Evolutionary conservation across 2,113 vertebrate species (phyloP).

Genomic region (Ophthalmolycus amberensis): DNA sequence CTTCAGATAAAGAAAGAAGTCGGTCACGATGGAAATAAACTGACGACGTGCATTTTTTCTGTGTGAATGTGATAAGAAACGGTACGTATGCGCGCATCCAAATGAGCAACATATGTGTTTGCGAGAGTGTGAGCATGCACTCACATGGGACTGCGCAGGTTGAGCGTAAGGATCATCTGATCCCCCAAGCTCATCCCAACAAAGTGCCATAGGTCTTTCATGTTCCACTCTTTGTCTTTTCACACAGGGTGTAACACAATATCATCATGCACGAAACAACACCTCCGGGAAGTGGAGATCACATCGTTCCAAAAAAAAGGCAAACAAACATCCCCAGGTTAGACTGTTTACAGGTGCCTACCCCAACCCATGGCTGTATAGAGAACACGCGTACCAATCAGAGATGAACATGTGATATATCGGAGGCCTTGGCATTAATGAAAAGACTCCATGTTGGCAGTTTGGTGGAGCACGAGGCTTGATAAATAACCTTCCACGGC

Average conservation of each 20-base stretch:
- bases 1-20: slow-evolving; percentile 14
- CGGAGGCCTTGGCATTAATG: slow-evolving; percentile 66
- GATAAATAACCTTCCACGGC: slow-evolving; percentile 63
- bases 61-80: not conserved
- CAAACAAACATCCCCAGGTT: slow-evolving; percentile 78
- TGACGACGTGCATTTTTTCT: not conserved
- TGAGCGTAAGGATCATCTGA: slow-evolving; percentile 74
- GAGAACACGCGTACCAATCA: slow-evolving; percentile 59
- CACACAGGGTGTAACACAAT: slow-evolving; percentile 80
- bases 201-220: slow-evolving; percentile 82
- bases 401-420: slow-evolving; percentile 71
- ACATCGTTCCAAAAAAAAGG: slow-evolving; percentile 75
- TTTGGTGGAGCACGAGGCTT: slow-evolving; percentile 48
- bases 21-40: not conserved
- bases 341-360: slow-evolving; percentile 77
- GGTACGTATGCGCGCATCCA: slow-evolving; percentile 16
- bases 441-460: slow-evolving; percentile 54
- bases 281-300: slow-evolving; percentile 77
- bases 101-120: slow-evolving; percentile 35
- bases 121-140: slow-evolving; percentile 39
- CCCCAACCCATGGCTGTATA: slow-evolving; percentile 42
- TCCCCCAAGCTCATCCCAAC: slow-evolving; percentile 71
- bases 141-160: slow-evolving; percentile 68
- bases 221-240: slow-evolving; percentile 75
- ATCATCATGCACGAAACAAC: slow-evolving; percentile 82